phyloP scores from a whole-genome alignment of 1,140 invertebrate genomes.

The Drosophila pseudoananassae region DNA sequence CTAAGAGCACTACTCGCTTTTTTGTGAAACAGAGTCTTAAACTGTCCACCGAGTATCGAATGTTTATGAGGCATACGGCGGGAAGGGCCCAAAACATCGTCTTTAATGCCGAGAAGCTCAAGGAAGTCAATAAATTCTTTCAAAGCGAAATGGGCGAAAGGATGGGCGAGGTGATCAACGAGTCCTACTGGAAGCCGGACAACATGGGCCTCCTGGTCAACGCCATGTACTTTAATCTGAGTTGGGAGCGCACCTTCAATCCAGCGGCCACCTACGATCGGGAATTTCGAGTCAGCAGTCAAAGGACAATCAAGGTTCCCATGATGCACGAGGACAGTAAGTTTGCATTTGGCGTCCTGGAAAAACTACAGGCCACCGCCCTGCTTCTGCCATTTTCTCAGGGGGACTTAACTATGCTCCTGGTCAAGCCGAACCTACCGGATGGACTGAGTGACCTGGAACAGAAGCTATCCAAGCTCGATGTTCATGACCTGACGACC shows the following conservation, averaged over 20 bases:
- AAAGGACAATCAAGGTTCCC: neutral
- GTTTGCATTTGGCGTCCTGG: constrained; percentile 1
- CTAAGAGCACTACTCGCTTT: neutral
- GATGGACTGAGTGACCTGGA: neutral
- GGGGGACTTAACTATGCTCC: neutral
- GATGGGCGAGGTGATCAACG: neutral
- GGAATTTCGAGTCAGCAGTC: neutral
- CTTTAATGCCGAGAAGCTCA: neutral
- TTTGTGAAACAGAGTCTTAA: constrained; percentile 1
- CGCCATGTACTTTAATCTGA: constrained; percentile 2
- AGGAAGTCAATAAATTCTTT: neutral
- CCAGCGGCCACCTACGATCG: neutral
- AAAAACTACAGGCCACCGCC: constrained; percentile 1
- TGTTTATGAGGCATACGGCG: neutral
- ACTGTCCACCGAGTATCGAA: neutral
- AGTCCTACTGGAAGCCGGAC: constrained; percentile 1
- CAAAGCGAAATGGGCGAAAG: neutral
- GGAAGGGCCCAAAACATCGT: neutral
- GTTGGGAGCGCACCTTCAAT: neutral
- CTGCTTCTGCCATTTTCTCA: neutral
- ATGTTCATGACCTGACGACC: neutral
- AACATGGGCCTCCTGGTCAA: constrained; percentile 2
- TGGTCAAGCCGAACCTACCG: neutral
- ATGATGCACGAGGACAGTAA: constrained; percentile 4
- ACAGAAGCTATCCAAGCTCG: neutral